phyloP scores from a whole-genome alignment of 2,797 vertebrate genomes.

The Acanthurus tractus region DNA sequence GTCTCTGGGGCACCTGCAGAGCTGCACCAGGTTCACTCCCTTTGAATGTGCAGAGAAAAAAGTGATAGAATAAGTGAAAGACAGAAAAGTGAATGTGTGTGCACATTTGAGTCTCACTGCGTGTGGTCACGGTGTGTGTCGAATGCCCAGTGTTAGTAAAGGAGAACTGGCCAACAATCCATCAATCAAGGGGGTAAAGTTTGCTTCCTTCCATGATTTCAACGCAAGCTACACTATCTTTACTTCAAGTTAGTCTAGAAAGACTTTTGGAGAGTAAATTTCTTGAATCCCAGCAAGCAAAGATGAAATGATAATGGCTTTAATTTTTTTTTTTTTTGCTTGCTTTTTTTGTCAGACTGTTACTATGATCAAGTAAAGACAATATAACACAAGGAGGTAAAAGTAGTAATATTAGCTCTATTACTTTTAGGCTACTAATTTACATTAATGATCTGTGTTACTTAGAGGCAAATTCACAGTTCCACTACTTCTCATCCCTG shows the following conservation, averaged over 20 bases:
- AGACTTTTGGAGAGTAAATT: neutral
- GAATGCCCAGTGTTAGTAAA: neutral
- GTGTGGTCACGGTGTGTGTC: neutral
- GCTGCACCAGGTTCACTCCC: neutral
- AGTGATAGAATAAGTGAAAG: neutral
- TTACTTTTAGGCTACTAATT: neutral
- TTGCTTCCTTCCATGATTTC: neutral
- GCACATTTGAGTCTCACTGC: neutral
- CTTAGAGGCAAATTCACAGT: neutral
- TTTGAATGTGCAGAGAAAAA: conserved; percentile 34
- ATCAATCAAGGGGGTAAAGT: neutral
- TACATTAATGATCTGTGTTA: neutral
- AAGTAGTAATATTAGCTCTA: too few relatives aligned
- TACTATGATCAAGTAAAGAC: too few relatives aligned
- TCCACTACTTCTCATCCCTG: neutral
- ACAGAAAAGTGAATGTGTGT: neutral
- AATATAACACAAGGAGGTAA: too few relatives aligned
- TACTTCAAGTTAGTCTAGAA: neutral
- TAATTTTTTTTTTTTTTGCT: too few relatives aligned
- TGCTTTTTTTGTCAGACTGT: neutral
- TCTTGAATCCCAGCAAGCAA: neutral
- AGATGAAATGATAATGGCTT: neutral
- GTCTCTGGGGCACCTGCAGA: neutral
- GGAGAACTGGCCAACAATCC: neutral
- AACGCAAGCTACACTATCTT: neutral